Conservation (phyloP, 2,113 vertebrate genomes). For the Pachyramphus minor region DNA sequence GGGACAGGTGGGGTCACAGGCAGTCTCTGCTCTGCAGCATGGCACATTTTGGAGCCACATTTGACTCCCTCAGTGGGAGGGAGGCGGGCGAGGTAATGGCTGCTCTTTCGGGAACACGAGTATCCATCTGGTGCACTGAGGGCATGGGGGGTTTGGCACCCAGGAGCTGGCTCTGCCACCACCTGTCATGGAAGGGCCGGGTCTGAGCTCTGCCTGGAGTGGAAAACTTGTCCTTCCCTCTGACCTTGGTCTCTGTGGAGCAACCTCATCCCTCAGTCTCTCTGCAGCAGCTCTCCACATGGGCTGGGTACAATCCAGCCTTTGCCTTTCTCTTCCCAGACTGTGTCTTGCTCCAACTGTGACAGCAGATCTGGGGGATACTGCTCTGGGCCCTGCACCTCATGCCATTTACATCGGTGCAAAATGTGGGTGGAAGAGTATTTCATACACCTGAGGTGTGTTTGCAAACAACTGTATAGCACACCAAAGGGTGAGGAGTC, state of each 20-base stretch:
- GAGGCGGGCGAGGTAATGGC: background rate
- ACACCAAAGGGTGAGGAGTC: background rate
- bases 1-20: slow-evolving; percentile 23
- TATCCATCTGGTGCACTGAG: slow-evolving; percentile 36
- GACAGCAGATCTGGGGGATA: background rate
- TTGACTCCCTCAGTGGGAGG: slow-evolving; percentile 22
- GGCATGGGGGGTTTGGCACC: slow-evolving; percentile 57
- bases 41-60: slow-evolving; percentile 4
- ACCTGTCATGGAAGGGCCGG: background rate
- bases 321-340: background rate
- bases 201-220: background rate
- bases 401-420: background rate
- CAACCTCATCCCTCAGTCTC: background rate
- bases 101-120: background rate
- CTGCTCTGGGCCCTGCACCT: background rate
- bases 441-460: background rate
- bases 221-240: slow-evolving; percentile 28
- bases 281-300: background rate
- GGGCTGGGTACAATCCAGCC: background rate
- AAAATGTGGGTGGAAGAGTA: background rate
- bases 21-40: slow-evolving; percentile 6
- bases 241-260: slow-evolving; percentile 31
- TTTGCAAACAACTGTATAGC: background rate
- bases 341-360: background rate
- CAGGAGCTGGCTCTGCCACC: slow-evolving; percentile 39